Evolutionary conservation across 2,888 invertebrate species (phyloP), one percentile per base, ranked within the genome.

Genomic region (Linnaemya tessellans): DNA sequence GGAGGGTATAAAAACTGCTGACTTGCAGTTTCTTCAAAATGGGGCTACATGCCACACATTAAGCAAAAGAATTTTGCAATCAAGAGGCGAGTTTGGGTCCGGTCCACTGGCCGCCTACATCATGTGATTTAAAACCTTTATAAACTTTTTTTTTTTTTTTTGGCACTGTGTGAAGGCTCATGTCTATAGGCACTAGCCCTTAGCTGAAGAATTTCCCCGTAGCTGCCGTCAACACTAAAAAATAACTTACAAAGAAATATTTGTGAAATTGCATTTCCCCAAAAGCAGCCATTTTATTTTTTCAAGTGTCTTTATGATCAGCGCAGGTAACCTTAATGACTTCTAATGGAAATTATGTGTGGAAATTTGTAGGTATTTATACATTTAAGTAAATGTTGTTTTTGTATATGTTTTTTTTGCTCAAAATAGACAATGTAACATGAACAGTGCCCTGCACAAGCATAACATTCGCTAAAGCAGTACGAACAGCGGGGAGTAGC

Each of bases 401-500:
- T 2, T 30, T 30, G 20, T 49, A 30, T 60, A 15, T 41, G 8
- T 41, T n/a, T 70, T 54, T 13, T 11, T 22, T 54, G 10, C 0
- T 54, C 9, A 25, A 35, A 73, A 60, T n/a, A 10, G 20, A 51
- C 38, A 64, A 11, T 35, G 30, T 20, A 46, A 58, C 54, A 56
- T 30, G 71, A 25, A 56, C 58, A 18, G 30, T 18, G 3, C 43
- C 77, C 22, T 22, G 22, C 67, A 46, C 10, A n/a, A 49, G 22
- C 49, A 65, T n/a, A 46, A 35, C 49, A 54, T 56, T 67, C 38
- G 65, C 2, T 67, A 22, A 30, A 43, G 64, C 46, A 54, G 43
- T 43, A 78, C 18, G 35, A 73, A 46, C 30, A 54, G 62, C 71
- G 60, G 64, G 74, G 22, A 49, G 35, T 5, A 60, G 46, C 56